These are phyloP conservation scores for Botrylloides violaceus DNA, from an alignment of 23 tunicate species.

Conservation along the genomic window DNA sequence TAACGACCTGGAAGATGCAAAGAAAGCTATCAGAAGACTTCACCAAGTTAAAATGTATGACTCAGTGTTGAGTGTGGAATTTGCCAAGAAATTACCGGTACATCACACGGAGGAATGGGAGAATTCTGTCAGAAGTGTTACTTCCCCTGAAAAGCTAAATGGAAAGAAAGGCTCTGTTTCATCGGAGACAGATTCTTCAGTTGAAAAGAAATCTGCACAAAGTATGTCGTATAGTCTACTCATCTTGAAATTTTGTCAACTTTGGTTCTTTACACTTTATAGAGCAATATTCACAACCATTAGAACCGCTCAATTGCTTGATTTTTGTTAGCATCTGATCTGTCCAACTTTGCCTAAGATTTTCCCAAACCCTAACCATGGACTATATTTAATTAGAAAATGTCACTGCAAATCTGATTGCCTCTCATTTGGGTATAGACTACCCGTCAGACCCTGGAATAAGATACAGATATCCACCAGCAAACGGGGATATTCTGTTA, in stretches of 20 bases:
- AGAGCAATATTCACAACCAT: too few relatives aligned
- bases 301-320: too few relatives aligned
- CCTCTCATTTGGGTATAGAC: slow-evolving; percentile 52
- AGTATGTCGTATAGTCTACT: too few relatives aligned
- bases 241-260: too few relatives aligned
- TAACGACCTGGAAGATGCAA: slow-evolving; percentile 20
- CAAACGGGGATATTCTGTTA: slow-evolving; percentile 53
- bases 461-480: slow-evolving; percentile 71
- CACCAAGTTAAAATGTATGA: slow-evolving; percentile 63
- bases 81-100: slow-evolving; percentile 18
- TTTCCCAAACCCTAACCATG: too few relatives aligned
- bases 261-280: too few relatives aligned
- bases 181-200: too few relatives aligned
- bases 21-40: slow-evolving; percentile 37
- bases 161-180: too few relatives aligned
- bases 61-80: slow-evolving; percentile 45
- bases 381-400: too few relatives aligned
- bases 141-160: not conserved
- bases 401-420: slow-evolving; percentile 17
- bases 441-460: slow-evolving; percentile 53
- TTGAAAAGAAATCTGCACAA: too few relatives aligned
- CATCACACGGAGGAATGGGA: not conserved
- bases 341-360: too few relatives aligned
- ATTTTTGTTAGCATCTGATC: too few relatives aligned
- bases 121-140: not conserved